These are phyloP conservation scores for Gallinago jamesoni DNA, from an alignment of 2,113 vertebrate species.

Conservation along the genomic window DNA sequence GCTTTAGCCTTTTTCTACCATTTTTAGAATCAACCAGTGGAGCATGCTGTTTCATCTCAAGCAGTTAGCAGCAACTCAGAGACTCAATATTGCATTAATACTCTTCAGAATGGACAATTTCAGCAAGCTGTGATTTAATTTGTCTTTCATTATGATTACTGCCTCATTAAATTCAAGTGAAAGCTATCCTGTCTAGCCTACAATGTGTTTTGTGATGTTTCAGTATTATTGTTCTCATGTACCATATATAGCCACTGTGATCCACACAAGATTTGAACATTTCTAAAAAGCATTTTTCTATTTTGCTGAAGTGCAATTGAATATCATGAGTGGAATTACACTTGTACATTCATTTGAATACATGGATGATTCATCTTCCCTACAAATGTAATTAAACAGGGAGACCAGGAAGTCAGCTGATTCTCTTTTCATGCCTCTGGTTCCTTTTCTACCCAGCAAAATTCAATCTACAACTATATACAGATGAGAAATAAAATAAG, in stretches of 20 bases:
- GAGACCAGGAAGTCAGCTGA: background rate
- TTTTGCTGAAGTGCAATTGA: background rate
- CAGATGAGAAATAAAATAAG: background rate
- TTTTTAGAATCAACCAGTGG: background rate
- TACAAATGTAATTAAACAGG: background rate
- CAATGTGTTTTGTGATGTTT: background rate
- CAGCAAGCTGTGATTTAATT: slow-evolving; percentile 39
- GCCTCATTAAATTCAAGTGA: slow-evolving; percentile 63
- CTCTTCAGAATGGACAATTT: slow-evolving; percentile 45
- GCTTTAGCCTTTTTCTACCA: slow-evolving; percentile 32
- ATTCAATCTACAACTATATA: background rate
- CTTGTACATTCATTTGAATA: background rate
- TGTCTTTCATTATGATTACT: slow-evolving; percentile 44
- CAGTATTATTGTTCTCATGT: background rate
- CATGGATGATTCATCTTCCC: background rate
- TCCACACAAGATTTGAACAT: background rate
- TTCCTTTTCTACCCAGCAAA: background rate
- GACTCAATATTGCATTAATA: slow-evolving; percentile 14
- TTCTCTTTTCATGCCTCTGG: background rate
- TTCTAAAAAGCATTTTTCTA: background rate
- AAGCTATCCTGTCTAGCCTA: background rate
- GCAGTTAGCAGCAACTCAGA: background rate
- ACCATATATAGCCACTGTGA: background rate
- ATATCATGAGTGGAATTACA: background rate
- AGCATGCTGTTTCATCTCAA: slow-evolving; percentile 47